Evolutionary conservation across 2,113 vertebrate genomes (phyloP).

Genomic region (Trematomus loennbergii): DNA sequence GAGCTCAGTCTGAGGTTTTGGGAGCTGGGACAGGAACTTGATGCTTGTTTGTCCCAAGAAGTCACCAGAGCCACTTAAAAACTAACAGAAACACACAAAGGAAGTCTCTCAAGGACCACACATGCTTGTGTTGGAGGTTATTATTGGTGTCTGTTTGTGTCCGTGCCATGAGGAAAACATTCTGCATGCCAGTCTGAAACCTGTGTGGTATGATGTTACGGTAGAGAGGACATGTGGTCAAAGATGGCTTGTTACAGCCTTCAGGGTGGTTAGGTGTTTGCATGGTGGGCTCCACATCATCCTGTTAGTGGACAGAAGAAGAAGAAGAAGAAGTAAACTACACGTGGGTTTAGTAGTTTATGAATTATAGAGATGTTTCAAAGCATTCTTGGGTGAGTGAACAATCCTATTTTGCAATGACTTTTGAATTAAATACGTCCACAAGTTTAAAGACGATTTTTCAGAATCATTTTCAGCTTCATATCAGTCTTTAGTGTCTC

Average conservation of each 20-base stretch:
- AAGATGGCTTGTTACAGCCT: constrained; percentile 21
- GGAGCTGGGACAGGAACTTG: constrained; percentile 42
- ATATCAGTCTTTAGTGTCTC: no score
- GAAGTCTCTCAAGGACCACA: constrained; percentile 54
- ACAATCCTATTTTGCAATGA: neutral
- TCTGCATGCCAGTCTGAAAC: constrained; percentile 23
- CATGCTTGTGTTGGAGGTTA: constrained; percentile 49
- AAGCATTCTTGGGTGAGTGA: neutral
- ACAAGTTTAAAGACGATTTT: no score
- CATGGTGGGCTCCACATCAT: no score
- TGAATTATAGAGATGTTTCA: neutral
- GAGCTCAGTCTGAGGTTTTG: constrained; percentile 62
- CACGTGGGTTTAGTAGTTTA: no score
- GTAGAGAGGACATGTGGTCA: constrained; percentile 22
- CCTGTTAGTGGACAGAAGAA: no score
- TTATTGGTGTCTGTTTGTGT: constrained; percentile 46
- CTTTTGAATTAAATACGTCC: constrained; percentile 1
- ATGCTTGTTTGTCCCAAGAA: constrained; percentile 57
- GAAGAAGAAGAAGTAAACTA: no score
- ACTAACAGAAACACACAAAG: constrained; percentile 48
- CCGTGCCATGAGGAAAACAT: constrained; percentile 40
- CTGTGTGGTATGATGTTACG: constrained; percentile 37
- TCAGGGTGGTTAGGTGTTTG: neutral
- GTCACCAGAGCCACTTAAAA: constrained; percentile 70
- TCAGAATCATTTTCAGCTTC: no score